Evolutionary conservation across 2,888 invertebrate species (phyloP), one percentile per base, ranked within the genome.

Genomic region (Aspidiotus destructor): DNA sequence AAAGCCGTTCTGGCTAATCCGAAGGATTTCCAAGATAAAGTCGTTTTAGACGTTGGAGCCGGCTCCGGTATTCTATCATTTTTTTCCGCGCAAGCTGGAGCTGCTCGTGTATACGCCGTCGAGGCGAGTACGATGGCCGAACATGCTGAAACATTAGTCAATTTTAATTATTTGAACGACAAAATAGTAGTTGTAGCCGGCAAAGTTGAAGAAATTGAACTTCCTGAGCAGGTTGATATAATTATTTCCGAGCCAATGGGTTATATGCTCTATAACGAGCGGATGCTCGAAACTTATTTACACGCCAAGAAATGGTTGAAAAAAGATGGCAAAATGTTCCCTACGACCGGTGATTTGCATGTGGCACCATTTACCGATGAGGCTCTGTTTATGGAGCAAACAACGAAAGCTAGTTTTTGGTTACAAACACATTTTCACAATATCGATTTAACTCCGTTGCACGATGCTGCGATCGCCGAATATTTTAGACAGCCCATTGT

Each of bases 211-310:
- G 99, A 99, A 80, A 92, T 99, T 58, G 90, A 91, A 73, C 80
- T 99, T 72, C 95, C 97, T 1, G 97, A 98, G 78, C 85, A 83
- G 75, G 97, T 99, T 17, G 98, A 99, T 80, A 87, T 96, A 57
- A 97, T 99, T 74, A 92, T 99, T 73, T 97, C 96, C 1, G 99
- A 99, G 80, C 98, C 98, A 0, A 99, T 99, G 98, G 98, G 98
- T n/a, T 99, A 99, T 78, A 98, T 99, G 98, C 80, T 99, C 69
- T 96, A 96, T 78, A 99, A 99, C 80, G 98, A 99, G 78, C 83
- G 98, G 72, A 99, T 99, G 99, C 81, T 99, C 73, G 99, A 99
- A 80, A 96, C 96, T 0, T 99, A 94, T 80, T 81, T 99, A 71
- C 98, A 98, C 81, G 97, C 98, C 6, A 94, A 98, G 76, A 98